These are phyloP conservation scores for Zygaena filipendulae DNA, from an alignment of 2,888 invertebrate genomes.

Conservation along the genomic window DNA sequence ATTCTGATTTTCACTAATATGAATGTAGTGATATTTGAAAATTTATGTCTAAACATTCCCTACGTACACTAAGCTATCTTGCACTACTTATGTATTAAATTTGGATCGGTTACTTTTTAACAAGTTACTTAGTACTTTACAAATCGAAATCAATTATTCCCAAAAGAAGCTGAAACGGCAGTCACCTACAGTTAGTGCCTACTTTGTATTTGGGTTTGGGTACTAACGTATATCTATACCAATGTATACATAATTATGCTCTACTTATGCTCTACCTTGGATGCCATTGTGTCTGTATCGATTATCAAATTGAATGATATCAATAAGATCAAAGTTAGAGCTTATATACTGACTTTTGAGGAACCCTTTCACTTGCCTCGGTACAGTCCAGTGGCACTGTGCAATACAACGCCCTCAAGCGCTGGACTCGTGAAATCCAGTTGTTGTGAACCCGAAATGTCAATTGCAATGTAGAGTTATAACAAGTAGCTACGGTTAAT, in stretches of 20 bases:
- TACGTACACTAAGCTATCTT: no score
- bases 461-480: no score
- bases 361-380: slow-evolving; percentile 56
- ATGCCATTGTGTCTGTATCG: slow-evolving; percentile 50
- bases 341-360: slow-evolving; percentile 50
- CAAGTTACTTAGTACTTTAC: not conserved
- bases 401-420: slow-evolving; percentile 41
- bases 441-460: no score
- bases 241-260: slow-evolving; percentile 12
- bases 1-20: not conserved
- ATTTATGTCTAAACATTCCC: not conserved
- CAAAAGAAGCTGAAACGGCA: no score
- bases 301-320: slow-evolving; percentile 51
- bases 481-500: no score
- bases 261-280: slow-evolving; percentile 39
- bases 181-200: no score
- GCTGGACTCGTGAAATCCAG: no score
- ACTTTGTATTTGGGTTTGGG: no score
- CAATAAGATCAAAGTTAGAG: slow-evolving; percentile 34
- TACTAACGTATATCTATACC: no score
- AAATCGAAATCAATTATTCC: no score
- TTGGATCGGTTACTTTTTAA: no score
- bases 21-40: not conserved
- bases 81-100: no score
- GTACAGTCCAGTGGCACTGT: slow-evolving; percentile 40